Evolutionary conservation across 2,888 invertebrate genomes (phyloP), one percentile per base, ranked within the genome.

Genomic region (Machimus atricapillus): DNA sequence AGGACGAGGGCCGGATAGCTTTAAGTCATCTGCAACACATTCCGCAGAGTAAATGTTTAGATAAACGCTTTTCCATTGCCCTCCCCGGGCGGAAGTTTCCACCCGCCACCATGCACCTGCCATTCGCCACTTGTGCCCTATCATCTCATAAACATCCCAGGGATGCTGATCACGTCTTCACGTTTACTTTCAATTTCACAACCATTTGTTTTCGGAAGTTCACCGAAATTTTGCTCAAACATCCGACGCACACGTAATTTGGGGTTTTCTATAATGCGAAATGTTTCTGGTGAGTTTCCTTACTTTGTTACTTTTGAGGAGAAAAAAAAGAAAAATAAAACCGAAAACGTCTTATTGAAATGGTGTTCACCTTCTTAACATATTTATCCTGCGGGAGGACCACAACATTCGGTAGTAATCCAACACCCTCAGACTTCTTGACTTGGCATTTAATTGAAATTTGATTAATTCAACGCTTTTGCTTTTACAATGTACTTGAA

Each of bases 91-190:
- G 1, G 27, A 66, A 19, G 27, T 12, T 2, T 66, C 23, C 2
- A 5, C 12, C 23, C 66, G 23, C 19, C 66, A 7, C 3, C 19
- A 12, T 66, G 27, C 66, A 66, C 27, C 23, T 66, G 9, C 66
- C 23, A 27, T 66, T 66, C 66, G 27, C 23, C 66, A 23, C 27
- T 66, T 66, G 66, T 66, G 66, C 66, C 66, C 23, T 66, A 66
- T 66, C 66, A 66, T 66, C 66, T 66, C 66, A 66, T 66, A 66
- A 66, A 66, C 66, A 66, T 66, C 66, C 23, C 66, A 27, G 19
- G 40, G 43, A 78, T 78, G 78, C 78, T 78, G 78, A 78, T 78
- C 78, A 78, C 78, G 78, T 78, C 43, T 78, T 78, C 78, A 78
- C 78, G 78, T 78, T 78, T 78, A 78, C 78, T 78, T 78, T 78